phyloP scores from a whole-genome alignment of 2,888 invertebrate species.

The Leucophenga maculata region DNA sequence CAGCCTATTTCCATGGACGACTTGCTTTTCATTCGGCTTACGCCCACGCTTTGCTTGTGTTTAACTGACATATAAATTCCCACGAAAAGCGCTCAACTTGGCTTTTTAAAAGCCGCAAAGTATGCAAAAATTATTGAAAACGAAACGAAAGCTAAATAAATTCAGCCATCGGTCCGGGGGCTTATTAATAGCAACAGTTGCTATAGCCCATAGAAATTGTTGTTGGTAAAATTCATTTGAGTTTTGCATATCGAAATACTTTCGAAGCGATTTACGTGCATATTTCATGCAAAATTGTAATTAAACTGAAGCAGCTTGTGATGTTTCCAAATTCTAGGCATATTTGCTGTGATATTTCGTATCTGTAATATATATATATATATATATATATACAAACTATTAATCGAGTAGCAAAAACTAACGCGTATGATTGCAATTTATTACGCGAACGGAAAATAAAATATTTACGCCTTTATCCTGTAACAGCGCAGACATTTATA shows the following conservation, averaged over 20 bases:
- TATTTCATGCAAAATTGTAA: conserved; percentile 24
- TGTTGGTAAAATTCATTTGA: conserved; percentile 9
- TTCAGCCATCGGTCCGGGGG: neutral
- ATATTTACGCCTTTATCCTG: conserved; percentile 3
- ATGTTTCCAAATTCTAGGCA: neutral
- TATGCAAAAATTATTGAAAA: neutral
- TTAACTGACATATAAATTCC: conserved; percentile 13
- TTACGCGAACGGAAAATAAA: neutral
- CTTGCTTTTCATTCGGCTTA: neutral
- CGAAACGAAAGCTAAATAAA: neutral
- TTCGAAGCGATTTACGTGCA: conserved; percentile 11
- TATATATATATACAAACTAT: too few species aligned
- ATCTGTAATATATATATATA: too few species aligned
- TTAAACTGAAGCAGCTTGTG: conserved; percentile 5
- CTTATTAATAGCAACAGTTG: neutral
- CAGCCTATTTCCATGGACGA: neutral
- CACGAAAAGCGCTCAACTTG: conserved; percentile 7
- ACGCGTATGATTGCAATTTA: neutral
- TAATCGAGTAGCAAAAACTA: neutral
- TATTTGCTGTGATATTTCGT: too few species aligned
- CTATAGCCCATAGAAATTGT: neutral
- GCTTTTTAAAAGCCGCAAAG: conserved; percentile 8
- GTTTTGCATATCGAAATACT: too few species aligned
- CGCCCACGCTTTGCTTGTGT: too few species aligned
- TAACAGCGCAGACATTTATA: neutral